Conservation (phyloP, 2,888 invertebrate genomes). For the Cantharis rustica region DNA sequence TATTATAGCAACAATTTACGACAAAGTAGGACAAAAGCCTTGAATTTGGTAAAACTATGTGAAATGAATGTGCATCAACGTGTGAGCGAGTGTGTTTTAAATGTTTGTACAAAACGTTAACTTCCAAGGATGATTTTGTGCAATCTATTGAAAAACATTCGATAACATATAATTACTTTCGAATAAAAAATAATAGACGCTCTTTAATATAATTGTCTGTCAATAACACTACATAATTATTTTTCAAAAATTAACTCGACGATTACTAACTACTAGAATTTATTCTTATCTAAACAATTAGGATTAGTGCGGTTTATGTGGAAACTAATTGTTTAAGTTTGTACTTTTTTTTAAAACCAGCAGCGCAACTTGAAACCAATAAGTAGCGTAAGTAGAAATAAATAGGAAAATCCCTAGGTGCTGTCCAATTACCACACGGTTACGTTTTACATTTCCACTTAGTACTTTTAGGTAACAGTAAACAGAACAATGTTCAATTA, state of each 20-base stretch:
- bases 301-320: background rate
- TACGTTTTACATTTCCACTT: background rate
- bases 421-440: background rate
- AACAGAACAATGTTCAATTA: background rate
- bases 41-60: background rate
- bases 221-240: background rate
- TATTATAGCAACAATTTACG: background rate
- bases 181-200: background rate
- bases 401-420: background rate
- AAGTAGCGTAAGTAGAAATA: too few relatives aligned
- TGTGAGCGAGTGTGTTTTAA: background rate
- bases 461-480: background rate
- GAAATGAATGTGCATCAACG: background rate
- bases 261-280: background rate
- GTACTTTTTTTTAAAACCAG: background rate
- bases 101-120: slow-evolving; percentile 1
- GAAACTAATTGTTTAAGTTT: background rate
- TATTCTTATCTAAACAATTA: background rate
- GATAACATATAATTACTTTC: background rate
- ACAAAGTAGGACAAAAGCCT: background rate
- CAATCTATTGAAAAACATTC: slow-evolving; percentile 1
- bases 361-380: background rate
- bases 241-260: background rate
- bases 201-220: background rate
- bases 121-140: slow-evolving; percentile 6